These are phyloP conservation scores for Steatocranus sp. DNA, from an alignment of 2,797 vertebrate genomes.

Conservation along the genomic window DNA sequence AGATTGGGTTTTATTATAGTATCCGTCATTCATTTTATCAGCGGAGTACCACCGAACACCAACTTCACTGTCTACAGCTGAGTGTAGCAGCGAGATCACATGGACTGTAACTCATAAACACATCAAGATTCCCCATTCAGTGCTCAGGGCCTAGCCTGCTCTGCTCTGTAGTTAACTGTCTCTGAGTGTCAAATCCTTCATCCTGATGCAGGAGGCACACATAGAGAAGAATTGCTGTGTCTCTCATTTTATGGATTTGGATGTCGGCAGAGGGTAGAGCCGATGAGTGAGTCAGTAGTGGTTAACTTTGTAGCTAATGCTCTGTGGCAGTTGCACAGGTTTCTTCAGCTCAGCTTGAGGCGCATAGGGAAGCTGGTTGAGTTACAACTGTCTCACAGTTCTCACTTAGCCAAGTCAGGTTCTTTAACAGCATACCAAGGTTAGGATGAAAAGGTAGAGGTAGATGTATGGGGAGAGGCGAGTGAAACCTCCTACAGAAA, in stretches of 20 bases:
- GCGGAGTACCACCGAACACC: neutral
- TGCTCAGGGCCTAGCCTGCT: constrained; percentile 55
- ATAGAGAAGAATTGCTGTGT: constrained; percentile 66
- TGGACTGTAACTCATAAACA: constrained; percentile 67
- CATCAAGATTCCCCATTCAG: constrained; percentile 57
- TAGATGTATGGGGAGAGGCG: neutral
- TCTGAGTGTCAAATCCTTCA: constrained; percentile 73
- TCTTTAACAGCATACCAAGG: constrained; percentile 41
- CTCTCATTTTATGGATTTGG: constrained; percentile 64
- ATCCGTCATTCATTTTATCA: neutral
- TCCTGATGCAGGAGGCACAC: constrained; percentile 67
- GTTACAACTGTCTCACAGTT: constrained; percentile 44
- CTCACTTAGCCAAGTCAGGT: constrained; percentile 48
- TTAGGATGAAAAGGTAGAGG: constrained; percentile 6
- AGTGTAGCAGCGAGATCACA: constrained; percentile 48
- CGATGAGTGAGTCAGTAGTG: constrained; percentile 69
- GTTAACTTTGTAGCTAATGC: constrained; percentile 75
- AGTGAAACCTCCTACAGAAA: constrained; percentile 14
- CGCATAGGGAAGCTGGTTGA: constrained; percentile 49
- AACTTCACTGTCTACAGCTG: constrained; percentile 24
- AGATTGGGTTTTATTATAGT: neutral
- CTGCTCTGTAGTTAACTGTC: constrained; percentile 67
- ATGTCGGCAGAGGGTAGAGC: constrained; percentile 55
- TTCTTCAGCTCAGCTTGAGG: constrained; percentile 66
- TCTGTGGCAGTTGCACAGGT: constrained; percentile 72